Evolutionary conservation across 2,113 vertebrate genomes (phyloP), one percentile per base, ranked within the genome.

Genomic region (Glareola pratincola): DNA sequence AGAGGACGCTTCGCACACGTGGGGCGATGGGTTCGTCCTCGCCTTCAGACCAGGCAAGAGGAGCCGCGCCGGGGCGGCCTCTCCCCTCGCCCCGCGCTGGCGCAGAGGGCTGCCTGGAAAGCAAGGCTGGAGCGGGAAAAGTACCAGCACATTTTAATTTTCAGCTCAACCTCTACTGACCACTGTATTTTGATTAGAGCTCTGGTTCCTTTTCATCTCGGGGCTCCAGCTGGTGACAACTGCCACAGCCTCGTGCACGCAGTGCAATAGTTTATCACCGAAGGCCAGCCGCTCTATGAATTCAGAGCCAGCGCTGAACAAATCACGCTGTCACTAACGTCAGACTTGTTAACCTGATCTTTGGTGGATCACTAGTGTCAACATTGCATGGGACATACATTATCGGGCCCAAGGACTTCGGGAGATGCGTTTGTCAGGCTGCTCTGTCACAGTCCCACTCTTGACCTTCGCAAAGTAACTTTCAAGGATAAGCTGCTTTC

Each of bases 401-500:
- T 98, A 98, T 98, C 96, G 67, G 94, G 71, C 96, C 98, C 98
- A 99, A 99, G 98, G 98, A 96, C 98, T 98, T 95, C 29, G 79
- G 77, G 95, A 95, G 95, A 95, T 96, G 97, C 64, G 84, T 98
- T 97, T 98, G 98, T 98, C 98, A 98, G 97, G 91, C 96, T 96
- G 96, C 97, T 97, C 98, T 97, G 97, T 98, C 97, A 97, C 96
- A 88, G 82, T 69, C 92, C 85, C 85, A 80, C 92, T 80, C 96
- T 91, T 94, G 97, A 96, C 98, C 96, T 98, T 98, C 97, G 85
- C 95, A 97, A 80, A 94, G 98, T 85, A 88, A 92, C 92, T 94
- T 97, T 97, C 98, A 98, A 99, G 98, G 98, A 96, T 98, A 92
- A 93, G 54, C 89, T 66, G 84, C 95, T 80, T 53, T 76, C 81